These are phyloP conservation scores for Caenorhabditis sp. DNA, from an alignment of 2,888 invertebrate species.

Conservation along the genomic window DNA sequence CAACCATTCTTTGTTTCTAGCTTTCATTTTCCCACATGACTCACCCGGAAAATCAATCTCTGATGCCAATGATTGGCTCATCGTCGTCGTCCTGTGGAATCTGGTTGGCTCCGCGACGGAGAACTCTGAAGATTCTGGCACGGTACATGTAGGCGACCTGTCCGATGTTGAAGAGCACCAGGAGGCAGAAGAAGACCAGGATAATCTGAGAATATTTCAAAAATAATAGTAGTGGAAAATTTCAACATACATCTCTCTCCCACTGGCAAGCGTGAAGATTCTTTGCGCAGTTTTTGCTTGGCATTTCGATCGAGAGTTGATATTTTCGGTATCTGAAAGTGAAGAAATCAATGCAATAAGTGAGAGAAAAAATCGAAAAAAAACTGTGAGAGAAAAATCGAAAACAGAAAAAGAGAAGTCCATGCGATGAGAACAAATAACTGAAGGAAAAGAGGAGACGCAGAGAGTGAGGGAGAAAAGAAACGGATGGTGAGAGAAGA, in stretches of 20 bases:
- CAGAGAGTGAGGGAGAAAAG: neutral
- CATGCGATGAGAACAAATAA: too few species aligned
- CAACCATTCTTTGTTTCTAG: neutral
- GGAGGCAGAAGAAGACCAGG: neutral
- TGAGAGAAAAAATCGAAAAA: neutral
- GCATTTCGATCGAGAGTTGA: conserved; percentile 11
- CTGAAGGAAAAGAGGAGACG: neutral
- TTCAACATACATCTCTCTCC: conserved; percentile 51
- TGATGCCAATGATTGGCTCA: conserved; percentile 39
- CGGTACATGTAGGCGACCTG: conserved; percentile 37
- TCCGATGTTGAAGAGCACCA: conserved; percentile 39
- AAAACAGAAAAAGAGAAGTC: neutral
- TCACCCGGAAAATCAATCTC: conserved; percentile 26
- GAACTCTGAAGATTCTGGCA: conserved; percentile 10
- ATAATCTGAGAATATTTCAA: conserved; percentile 45
- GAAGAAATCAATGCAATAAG: neutral
- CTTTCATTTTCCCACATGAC: neutral
- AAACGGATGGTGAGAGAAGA: neutral
- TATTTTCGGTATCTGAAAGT: neutral
- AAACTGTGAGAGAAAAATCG: neutral
- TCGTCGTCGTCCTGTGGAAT: conserved; percentile 43
- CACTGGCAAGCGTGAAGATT: conserved; percentile 57
- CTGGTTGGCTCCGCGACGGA: conserved; percentile 38
- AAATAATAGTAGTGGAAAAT: neutral
- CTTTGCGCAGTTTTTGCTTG: conserved; percentile 40